Evolutionary conservation across 2,797 vertebrate genomes (phyloP).

Genomic region (Melanotaenia maccullochi): DNA sequence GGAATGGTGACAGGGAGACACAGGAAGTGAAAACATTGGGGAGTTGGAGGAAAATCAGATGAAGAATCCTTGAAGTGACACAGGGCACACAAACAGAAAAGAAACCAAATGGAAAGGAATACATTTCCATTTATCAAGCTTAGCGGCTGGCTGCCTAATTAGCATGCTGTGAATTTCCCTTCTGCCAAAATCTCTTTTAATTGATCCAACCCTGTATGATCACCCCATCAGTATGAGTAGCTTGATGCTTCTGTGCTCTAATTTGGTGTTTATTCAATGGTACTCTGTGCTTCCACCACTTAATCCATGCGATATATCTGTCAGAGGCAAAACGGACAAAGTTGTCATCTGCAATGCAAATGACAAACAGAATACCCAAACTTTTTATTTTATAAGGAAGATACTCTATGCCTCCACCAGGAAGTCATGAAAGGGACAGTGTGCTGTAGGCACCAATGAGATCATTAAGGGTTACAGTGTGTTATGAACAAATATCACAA

Average conservation of each 20-base stretch:
- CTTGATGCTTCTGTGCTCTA: constrained; percentile 50
- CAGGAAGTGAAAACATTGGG: constrained; percentile 37
- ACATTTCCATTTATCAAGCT: constrained; percentile 68
- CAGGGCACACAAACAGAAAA: constrained; percentile 53
- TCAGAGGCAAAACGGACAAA: constrained; percentile 14
- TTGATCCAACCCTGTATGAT: constrained; percentile 61
- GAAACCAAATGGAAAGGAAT: constrained; percentile 55
- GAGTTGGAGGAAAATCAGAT: constrained; percentile 66
- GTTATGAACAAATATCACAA: constrained; percentile 72
- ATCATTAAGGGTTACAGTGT: constrained; percentile 69
- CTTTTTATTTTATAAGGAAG: constrained; percentile 34
- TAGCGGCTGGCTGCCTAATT: constrained; percentile 70
- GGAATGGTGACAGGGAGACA: constrained; percentile 46
- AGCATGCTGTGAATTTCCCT: constrained; percentile 64
- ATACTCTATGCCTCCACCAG: constrained; percentile 4
- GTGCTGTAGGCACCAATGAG: constrained; percentile 32
- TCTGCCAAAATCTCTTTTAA: constrained; percentile 65
- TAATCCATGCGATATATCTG: constrained; percentile 16
- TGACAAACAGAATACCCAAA: constrained; percentile 10
- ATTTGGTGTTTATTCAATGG: constrained; percentile 47
- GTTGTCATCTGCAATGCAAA: constrained; percentile 7
- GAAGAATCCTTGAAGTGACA: constrained; percentile 64
- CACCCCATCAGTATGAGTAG: constrained; percentile 50
- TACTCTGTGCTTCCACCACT: constrained; percentile 25
- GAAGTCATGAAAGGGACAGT: constrained; percentile 67